Evolutionary conservation across 1,140 invertebrate genomes (phyloP).

Genomic region (Drosophila fuyamai): DNA sequence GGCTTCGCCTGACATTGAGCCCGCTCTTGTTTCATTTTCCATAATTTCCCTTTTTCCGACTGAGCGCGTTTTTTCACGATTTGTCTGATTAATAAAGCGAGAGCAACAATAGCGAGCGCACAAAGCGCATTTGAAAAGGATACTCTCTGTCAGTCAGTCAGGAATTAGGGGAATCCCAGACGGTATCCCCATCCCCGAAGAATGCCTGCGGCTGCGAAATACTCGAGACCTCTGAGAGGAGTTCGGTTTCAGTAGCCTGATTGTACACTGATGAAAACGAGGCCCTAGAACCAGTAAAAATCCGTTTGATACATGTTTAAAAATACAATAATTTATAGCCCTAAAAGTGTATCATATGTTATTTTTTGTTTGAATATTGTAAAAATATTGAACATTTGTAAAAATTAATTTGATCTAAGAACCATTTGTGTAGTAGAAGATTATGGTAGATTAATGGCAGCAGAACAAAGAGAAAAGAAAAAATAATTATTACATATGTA

Average conservation of each 20-base stretch:
- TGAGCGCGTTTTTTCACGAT: conserved; percentile 57
- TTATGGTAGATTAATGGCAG: no score
- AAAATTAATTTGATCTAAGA: no score
- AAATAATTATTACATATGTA: no score
- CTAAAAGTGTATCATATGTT: no score
- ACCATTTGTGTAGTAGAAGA: no score
- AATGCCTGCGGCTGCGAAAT: conserved; percentile 32
- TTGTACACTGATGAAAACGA: neutral
- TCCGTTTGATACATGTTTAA: no score
- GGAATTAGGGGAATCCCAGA: conserved; percentile 43
- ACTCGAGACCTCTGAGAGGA: conserved; percentile 36
- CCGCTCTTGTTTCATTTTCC: conserved; percentile 33
- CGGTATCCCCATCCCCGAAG: conserved; percentile 9
- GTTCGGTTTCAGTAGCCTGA: conserved; percentile 62
- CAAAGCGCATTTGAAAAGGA: conserved; percentile 48
- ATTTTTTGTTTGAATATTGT: no score
- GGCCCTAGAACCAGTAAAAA: no score
- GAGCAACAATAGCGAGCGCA: conserved; percentile 54
- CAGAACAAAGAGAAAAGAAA: no score
- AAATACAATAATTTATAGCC: no score
- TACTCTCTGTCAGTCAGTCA: conserved; percentile 39
- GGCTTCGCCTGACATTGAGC: conserved; percentile 27
- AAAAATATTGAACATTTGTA: no score
- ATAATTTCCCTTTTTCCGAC: conserved; percentile 64
- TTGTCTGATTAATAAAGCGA: conserved; percentile 68